phyloP scores from a whole-genome alignment of 2,888 invertebrate species.

The Podotricha telesiphe region DNA sequence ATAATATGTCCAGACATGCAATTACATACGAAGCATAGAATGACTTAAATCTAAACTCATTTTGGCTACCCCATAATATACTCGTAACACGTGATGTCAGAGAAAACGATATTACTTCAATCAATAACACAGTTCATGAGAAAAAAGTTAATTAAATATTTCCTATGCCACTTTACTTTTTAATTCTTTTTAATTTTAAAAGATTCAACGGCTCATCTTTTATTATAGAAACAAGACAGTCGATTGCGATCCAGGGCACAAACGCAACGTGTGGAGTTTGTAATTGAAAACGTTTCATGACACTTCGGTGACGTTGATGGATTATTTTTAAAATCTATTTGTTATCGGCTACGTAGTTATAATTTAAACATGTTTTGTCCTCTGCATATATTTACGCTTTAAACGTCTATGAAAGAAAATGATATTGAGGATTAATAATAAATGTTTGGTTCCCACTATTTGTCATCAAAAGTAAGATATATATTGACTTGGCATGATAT shows the following conservation, averaged over 20 bases:
- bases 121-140: background rate
- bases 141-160: background rate
- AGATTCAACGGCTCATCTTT: slow-evolving; percentile 59
- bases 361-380: slow-evolving; percentile 17
- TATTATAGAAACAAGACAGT: slow-evolving; percentile 65
- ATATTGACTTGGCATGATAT: too few species aligned
- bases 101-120: too few species aligned
- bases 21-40: too few species aligned
- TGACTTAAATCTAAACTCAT: too few species aligned
- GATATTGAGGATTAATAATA: background rate
- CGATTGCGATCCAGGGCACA: slow-evolving; percentile 66
- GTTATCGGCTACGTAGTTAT: slow-evolving; percentile 34
- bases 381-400: slow-evolving; percentile 15
- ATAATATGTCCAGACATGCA: too few species aligned
- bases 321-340: slow-evolving; percentile 55
- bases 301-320: slow-evolving; percentile 65
- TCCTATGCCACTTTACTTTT: background rate
- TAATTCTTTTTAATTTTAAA: background rate
- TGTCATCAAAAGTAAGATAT: too few species aligned
- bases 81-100: too few species aligned
- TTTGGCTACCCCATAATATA: too few species aligned
- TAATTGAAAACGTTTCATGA: slow-evolving; percentile 73
- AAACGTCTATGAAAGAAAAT: slow-evolving; percentile 7
- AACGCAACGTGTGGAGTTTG: slow-evolving; percentile 55
- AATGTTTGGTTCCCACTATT: background rate